phyloP scores from a whole-genome alignment of 2,797 vertebrate species.

The Lacerta agilis region DNA sequence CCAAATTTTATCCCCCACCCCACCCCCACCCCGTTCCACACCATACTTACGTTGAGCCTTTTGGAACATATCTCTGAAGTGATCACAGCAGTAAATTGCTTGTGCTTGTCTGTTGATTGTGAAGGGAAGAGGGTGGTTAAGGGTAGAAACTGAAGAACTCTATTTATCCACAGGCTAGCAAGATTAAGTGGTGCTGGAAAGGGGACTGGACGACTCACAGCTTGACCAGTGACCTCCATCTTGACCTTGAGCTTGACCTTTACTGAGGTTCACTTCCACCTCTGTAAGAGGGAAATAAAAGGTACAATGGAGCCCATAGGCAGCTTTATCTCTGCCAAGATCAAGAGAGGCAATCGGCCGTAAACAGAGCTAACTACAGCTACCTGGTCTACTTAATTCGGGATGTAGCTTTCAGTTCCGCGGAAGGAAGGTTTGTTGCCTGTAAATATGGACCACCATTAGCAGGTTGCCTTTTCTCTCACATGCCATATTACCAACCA shows the following conservation, averaged over 20 bases:
- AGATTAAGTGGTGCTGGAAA: conserved; percentile 62
- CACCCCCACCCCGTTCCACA: conserved; percentile 16
- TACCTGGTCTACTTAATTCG: neutral
- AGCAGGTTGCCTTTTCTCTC: conserved; percentile 22
- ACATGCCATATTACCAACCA: neutral
- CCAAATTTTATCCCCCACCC: conserved; percentile 41
- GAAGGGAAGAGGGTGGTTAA: conserved; percentile 55
- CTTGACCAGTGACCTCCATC: conserved; percentile 44
- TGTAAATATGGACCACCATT: neutral
- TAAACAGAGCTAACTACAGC: conserved; percentile 36
- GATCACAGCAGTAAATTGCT: conserved; percentile 73
- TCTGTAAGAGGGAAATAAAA: conserved; percentile 55
- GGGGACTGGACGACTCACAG: conserved; percentile 11
- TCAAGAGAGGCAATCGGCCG: conserved; percentile 34
- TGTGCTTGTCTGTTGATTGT: conserved; percentile 74
- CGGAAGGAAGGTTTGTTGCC: neutral
- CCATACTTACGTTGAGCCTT: conserved; percentile 46
- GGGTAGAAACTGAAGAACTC: conserved; percentile 64
- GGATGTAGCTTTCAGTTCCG: neutral
- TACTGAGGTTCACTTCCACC: conserved; percentile 52
- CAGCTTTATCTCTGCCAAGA: conserved; percentile 44
- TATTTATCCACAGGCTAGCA: conserved; percentile 62
- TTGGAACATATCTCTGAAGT: conserved; percentile 68
- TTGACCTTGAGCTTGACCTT: conserved; percentile 67
- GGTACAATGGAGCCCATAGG: conserved; percentile 23